phyloP scores from a whole-genome alignment of 1,140 invertebrate species.

The Pseudomyrmex cubaensis region DNA sequence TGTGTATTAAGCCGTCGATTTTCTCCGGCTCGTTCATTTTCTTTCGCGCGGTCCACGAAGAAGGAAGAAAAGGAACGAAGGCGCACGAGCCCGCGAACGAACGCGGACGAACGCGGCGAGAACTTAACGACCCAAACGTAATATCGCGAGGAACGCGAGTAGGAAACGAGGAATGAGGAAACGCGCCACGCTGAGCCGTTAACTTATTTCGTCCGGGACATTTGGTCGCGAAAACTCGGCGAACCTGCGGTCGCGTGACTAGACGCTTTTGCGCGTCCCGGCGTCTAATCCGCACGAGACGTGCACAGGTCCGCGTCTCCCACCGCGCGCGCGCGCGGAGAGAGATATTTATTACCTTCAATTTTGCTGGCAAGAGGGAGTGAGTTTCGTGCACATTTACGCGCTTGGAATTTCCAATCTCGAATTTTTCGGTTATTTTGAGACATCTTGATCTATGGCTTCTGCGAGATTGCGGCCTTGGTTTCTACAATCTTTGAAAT shows the following conservation, averaged over 20 bases:
- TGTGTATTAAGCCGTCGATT: constrained; percentile 45
- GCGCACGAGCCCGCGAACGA: constrained; percentile 2
- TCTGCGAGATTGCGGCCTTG: neutral
- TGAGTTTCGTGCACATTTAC: neutral
- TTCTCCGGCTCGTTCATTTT: constrained; percentile 53
- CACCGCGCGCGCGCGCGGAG: no score
- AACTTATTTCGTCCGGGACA: constrained; percentile 54
- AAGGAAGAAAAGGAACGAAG: constrained; percentile 27
- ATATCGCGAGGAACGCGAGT: constrained; percentile 61
- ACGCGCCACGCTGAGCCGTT: constrained; percentile 54
- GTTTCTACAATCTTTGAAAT: neutral
- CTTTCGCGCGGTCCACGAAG: constrained; percentile 29
- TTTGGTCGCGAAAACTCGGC: neutral
- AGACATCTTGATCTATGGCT: neutral
- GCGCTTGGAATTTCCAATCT: neutral
- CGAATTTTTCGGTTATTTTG: neutral
- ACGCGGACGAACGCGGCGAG: constrained; percentile 26
- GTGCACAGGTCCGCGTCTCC: neutral
- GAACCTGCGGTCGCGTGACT: constrained; percentile 2
- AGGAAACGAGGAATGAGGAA: constrained; percentile 59
- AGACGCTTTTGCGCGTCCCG: neutral
- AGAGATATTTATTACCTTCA: neutral
- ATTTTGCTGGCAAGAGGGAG: no score
- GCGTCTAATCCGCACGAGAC: constrained; percentile 2
- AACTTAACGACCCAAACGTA: constrained; percentile 58